Percentiles rank a stretch among this genome's conserved stretches.
phyloP scores from a whole-genome alignment of 2,113 vertebrate species.

The Rhabdornis inornatus region DNA sequence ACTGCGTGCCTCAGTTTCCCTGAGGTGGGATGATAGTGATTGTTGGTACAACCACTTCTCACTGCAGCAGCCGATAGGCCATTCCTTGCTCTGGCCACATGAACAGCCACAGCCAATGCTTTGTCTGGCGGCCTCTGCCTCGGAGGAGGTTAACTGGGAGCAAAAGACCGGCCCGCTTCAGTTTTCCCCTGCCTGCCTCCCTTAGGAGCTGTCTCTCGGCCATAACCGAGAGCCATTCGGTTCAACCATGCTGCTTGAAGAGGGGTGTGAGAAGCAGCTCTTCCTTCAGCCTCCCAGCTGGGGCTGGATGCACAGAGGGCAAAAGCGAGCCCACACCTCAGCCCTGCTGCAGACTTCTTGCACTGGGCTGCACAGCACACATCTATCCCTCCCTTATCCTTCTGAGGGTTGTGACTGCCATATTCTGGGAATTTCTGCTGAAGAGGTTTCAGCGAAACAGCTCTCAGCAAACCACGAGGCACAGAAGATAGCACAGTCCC shows the following conservation, averaged over 20 bases:
- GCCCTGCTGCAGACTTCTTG: background rate
- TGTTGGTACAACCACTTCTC: background rate
- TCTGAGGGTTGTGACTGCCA: background rate
- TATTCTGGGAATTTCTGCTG: background rate
- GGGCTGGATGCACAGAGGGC: background rate
- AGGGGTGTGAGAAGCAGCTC: background rate
- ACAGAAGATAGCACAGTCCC: background rate
- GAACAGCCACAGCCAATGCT: background rate
- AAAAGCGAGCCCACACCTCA: background rate
- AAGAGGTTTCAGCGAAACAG: background rate
- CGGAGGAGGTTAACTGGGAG: background rate
- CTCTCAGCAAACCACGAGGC: background rate
- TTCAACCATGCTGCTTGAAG: background rate
- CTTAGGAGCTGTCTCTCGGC: background rate
- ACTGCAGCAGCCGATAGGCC: background rate
- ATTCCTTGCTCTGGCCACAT: background rate
- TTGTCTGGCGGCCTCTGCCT: background rate
- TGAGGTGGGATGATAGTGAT: background rate
- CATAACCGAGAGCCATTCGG: too few species aligned
- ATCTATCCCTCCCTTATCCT: background rate
- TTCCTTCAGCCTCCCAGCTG: background rate
- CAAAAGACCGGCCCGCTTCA: fast-evolving
- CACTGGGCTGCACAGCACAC: background rate
- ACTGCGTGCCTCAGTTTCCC: background rate
- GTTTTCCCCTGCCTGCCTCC: background rate